Conservation (phyloP, 2,113 vertebrate genomes). For the Rallus limicola region DNA sequence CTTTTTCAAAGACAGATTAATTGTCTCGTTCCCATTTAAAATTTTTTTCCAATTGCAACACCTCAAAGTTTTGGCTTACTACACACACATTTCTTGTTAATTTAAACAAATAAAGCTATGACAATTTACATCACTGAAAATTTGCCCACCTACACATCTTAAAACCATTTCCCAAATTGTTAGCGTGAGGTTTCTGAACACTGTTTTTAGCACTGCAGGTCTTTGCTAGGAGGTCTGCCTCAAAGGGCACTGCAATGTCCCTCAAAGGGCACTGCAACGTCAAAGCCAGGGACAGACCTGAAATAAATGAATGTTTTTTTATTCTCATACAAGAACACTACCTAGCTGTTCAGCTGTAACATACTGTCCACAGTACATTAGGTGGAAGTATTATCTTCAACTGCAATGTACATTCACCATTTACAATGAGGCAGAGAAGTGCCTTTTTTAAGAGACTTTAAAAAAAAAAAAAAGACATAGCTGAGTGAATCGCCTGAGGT, state of each 20-base stretch:
- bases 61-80: background rate
- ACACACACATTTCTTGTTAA: background rate
- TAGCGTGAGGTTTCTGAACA: background rate
- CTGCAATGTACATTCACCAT: background rate
- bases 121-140: background rate
- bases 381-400: background rate
- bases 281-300: background rate
- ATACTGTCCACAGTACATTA: background rate
- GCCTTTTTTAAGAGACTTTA: background rate
- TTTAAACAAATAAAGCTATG: background rate
- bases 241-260: background rate
- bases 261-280: background rate
- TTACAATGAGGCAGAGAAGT: background rate
- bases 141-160: background rate
- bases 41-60: background rate
- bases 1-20: background rate
- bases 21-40: background rate
- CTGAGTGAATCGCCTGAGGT: background rate
- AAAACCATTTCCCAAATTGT: background rate
- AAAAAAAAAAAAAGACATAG: background rate
- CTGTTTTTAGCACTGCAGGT: background rate
- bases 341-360: background rate
- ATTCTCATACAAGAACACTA: background rate
- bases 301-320: background rate
- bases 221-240: background rate